phyloP scores from a whole-genome alignment of 2,113 vertebrate genomes.

The Otolemur garnettii region DNA sequence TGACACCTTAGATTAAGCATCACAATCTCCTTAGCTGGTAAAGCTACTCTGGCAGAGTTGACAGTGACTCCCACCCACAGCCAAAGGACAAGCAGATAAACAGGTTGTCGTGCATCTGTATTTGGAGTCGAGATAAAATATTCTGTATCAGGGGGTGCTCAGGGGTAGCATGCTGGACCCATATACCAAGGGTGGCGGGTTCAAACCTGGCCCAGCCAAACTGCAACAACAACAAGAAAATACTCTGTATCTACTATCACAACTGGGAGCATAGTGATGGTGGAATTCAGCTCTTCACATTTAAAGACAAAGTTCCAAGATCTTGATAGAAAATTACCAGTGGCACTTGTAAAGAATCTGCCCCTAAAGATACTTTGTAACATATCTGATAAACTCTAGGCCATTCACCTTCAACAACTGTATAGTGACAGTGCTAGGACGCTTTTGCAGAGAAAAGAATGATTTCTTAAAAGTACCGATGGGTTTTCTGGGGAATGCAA shows the following conservation, averaged over 20 bases:
- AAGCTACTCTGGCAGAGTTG: too few species aligned
- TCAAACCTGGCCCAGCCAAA: too few species aligned
- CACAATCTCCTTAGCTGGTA: not conserved
- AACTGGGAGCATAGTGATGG: fast-evolving
- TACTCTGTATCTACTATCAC: fast-evolving
- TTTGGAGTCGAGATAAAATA: not conserved
- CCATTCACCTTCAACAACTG: not conserved
- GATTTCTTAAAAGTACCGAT: not conserved
- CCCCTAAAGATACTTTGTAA: not conserved
- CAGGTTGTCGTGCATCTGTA: fast-evolving
- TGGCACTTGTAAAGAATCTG: not conserved
- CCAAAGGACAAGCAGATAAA: not conserved
- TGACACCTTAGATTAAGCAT: not conserved
- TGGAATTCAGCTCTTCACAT: too few species aligned
- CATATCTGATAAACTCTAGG: too few species aligned
- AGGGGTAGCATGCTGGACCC: too few species aligned
- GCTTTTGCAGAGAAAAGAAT: not conserved
- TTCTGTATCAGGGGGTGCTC: not conserved
- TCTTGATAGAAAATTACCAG: not conserved
- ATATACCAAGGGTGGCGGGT: too few species aligned
- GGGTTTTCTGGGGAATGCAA: not conserved
- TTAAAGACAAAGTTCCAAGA: not conserved
- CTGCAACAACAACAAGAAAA: too few species aligned
- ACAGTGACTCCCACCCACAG: not conserved
- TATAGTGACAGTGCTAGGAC: not conserved